A percentile compares a stretch with the other conserved stretches of the same genome.
Evolutionary conservation across 2,888 invertebrate genomes (phyloP).

Genomic region (Tachystola acroxantha): DNA sequence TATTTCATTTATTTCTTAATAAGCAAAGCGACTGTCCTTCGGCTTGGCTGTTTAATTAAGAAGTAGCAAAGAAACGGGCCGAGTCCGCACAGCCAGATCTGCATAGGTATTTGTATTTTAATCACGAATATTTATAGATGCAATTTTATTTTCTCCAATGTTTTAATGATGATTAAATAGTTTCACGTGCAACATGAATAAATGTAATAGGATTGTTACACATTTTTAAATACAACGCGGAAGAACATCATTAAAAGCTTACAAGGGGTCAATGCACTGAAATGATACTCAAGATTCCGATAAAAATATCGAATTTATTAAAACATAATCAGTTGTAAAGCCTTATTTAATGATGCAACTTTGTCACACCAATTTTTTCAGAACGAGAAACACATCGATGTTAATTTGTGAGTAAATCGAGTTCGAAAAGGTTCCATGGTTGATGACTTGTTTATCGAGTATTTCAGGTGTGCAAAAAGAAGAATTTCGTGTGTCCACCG

Average conservation of each 20-base stretch:
- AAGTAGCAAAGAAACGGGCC: constrained; percentile 37
- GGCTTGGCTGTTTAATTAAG: constrained; percentile 58
- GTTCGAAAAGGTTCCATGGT: constrained; percentile 35
- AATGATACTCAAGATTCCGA: not conserved
- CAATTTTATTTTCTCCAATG: constrained; percentile 36
- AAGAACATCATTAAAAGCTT: too few relatives aligned
- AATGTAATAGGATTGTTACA: too few relatives aligned
- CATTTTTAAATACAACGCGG: too few relatives aligned
- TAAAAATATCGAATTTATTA: not conserved
- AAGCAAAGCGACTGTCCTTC: constrained; percentile 44
- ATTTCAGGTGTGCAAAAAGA: constrained; percentile 50
- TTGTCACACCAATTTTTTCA: not conserved
- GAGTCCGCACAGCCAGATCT: constrained; percentile 25
- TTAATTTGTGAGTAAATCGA: constrained; percentile 3
- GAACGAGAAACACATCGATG: not conserved
- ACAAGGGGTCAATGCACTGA: not conserved
- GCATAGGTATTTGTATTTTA: constrained; percentile 52
- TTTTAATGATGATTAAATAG: constrained; percentile 36
- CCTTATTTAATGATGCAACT: not conserved
- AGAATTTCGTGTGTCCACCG: constrained; percentile 50
- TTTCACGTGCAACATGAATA: too few relatives aligned
- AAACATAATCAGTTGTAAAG: not conserved
- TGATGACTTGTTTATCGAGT: constrained; percentile 60
- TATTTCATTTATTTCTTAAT: constrained; percentile 67
- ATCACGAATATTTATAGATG: constrained; percentile 52